A percentile compares a stretch with the other conserved stretches of the same genome.
phyloP scores from a whole-genome alignment of 1,140 invertebrate species.

The Pogonomyrmex californicus region DNA sequence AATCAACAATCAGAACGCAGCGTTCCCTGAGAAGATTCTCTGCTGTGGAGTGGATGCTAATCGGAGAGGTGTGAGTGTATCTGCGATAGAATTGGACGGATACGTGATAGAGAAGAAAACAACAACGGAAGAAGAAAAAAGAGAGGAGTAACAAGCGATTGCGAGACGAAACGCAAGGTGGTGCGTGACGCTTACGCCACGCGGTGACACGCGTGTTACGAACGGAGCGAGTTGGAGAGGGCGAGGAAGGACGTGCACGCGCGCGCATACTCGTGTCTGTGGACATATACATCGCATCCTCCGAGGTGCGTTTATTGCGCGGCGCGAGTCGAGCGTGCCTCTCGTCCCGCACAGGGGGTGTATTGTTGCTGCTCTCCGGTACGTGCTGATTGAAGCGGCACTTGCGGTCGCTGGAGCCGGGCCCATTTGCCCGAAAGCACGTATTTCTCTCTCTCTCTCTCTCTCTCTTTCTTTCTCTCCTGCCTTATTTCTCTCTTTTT shows the following conservation, averaged over 20 bases:
- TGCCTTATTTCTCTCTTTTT: background rate
- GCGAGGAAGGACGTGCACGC: background rate
- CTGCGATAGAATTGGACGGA: background rate
- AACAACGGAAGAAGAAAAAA: background rate
- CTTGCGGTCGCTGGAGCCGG: background rate
- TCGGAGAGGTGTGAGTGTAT: background rate
- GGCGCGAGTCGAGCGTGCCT: background rate
- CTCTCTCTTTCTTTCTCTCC: background rate
- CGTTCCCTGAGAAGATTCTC: background rate
- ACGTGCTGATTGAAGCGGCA: background rate
- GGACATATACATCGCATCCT: background rate
- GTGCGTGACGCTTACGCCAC: conserved; percentile 13
- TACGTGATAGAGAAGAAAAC: background rate
- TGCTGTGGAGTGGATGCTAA: background rate
- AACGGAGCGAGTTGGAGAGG: background rate
- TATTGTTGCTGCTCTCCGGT: background rate
- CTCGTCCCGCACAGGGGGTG: background rate
- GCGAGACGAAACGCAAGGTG: background rate
- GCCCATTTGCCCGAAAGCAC: background rate
- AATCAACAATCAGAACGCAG: too few species aligned
- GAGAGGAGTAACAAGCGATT: too few species aligned
- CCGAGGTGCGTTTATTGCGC: background rate
- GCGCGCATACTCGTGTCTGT: background rate
- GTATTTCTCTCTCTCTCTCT: background rate
- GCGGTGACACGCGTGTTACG: background rate